Evolutionary conservation across 2,888 invertebrate genomes (phyloP).

Genomic region (Drosophila algonquin): DNA sequence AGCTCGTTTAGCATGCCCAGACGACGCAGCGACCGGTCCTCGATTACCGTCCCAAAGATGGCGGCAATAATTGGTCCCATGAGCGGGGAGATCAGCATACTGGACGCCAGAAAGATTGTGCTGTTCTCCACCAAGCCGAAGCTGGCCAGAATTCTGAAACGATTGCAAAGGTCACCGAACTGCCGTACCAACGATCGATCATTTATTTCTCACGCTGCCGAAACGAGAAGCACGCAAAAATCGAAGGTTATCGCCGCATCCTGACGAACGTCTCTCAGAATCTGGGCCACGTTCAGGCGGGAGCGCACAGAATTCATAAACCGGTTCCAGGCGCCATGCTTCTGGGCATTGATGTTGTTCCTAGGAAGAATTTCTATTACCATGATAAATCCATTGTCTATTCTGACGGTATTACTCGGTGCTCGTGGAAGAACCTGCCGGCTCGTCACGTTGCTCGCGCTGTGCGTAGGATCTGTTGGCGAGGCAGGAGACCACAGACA

Average conservation of each 20-base stretch:
- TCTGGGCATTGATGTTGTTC: slow-evolving; percentile 66
- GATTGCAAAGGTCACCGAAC: background rate
- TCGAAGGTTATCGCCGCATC: slow-evolving; percentile 91
- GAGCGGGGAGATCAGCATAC: slow-evolving; percentile 92
- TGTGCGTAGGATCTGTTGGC: slow-evolving; percentile 81
- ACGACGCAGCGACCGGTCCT: slow-evolving; percentile 86
- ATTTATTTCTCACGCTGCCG: slow-evolving; percentile 86
- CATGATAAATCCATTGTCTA: background rate
- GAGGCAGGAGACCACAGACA: slow-evolving; percentile 88
- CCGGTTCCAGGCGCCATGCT: slow-evolving; percentile 85
- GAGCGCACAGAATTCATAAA: slow-evolving; percentile 88
- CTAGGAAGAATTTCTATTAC: slow-evolving; percentile 30
- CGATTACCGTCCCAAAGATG: slow-evolving; percentile 89
- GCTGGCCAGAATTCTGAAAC: slow-evolving; percentile 87
- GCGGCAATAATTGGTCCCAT: slow-evolving; percentile 92
- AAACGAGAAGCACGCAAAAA: slow-evolving; percentile 88
- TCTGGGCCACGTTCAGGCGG: slow-evolving; percentile 89
- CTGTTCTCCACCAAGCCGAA: slow-evolving; percentile 90
- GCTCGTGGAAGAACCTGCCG: slow-evolving; percentile 10
- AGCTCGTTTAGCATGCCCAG: slow-evolving; percentile 88
- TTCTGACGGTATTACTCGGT: slow-evolving; percentile 20
- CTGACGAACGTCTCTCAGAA: slow-evolving; percentile 88
- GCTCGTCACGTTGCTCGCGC: slow-evolving; percentile 12
- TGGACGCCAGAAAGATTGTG: slow-evolving; percentile 89
- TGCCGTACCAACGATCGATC: background rate